Conservation (phyloP, 2,797 vertebrate species). For the Mus caroli region DNA sequence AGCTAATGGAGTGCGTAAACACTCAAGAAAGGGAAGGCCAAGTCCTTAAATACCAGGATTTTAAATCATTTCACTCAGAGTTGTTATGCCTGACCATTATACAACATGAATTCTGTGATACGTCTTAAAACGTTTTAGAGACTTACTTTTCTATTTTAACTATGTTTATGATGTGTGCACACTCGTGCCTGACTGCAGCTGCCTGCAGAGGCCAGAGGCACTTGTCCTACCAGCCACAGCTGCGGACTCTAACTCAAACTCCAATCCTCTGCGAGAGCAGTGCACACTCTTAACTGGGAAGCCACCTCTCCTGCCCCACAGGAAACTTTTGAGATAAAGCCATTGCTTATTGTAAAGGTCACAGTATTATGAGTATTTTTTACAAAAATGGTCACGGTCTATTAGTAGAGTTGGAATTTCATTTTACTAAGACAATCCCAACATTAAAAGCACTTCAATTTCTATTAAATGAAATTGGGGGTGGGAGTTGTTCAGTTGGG, state of each 20-base stretch:
- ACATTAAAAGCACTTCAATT: constrained; percentile 43
- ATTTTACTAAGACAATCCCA: constrained; percentile 29
- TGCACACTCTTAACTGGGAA: not conserved
- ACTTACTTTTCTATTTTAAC: not conserved
- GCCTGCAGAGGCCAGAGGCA: not conserved
- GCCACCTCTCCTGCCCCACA: not conserved
- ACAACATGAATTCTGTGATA: not conserved
- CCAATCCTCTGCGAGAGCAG: not conserved
- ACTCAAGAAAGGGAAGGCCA: constrained; percentile 11
- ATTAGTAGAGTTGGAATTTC: constrained; percentile 43
- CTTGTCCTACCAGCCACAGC: not conserved
- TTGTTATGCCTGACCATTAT: not conserved
- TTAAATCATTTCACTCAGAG: not conserved
- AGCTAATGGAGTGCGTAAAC: not conserved
- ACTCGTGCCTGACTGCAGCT: not conserved
- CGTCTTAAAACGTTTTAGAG: not conserved
- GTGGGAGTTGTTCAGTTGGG: not conserved
- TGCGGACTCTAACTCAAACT: not conserved
- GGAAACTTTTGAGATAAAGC: not conserved
- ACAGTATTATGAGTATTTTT: constrained; percentile 26
- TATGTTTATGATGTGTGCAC: not conserved
- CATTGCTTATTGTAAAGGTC: not conserved
- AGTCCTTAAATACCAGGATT: not conserved
- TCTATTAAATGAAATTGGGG: not conserved
- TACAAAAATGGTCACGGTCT: not conserved